phyloP scores from a whole-genome alignment of 2,888 invertebrate genomes.

The Dinocampus coccinellae region DNA sequence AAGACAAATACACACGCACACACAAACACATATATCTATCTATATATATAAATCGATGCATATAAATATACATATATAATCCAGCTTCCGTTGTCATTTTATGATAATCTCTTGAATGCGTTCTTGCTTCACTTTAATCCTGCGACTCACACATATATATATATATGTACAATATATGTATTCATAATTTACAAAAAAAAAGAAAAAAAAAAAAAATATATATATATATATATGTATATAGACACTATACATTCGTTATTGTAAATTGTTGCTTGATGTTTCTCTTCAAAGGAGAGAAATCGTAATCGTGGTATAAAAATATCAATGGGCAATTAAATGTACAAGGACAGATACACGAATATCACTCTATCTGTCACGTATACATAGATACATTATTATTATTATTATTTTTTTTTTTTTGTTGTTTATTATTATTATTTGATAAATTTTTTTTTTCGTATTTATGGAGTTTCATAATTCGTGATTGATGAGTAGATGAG shows the following conservation, averaged over 20 bases:
- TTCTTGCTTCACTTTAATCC: neutral
- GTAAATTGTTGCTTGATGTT: neutral
- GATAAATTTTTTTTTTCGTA: neutral
- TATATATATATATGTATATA: neutral
- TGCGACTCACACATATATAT: neutral
- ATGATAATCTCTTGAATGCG: neutral
- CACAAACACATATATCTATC: neutral
- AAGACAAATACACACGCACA: no score
- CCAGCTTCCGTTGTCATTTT: neutral
- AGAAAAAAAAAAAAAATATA: no score
- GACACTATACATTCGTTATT: neutral
- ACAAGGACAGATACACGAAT: neutral
- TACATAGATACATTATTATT: neutral
- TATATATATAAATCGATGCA: neutral
- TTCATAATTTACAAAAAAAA: no score
- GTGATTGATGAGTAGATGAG: neutral
- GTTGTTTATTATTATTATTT: no score
- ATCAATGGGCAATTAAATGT: neutral
- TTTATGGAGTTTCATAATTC: conserved; percentile 3
- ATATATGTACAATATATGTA: neutral
- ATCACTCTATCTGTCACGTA: neutral
- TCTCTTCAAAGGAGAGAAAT: neutral
- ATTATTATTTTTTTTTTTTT: no score
- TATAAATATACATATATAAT: neutral
- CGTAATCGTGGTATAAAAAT: neutral